Conservation (phyloP, 1,140 invertebrate genomes). For the Trichogramma pretiosum region DNA sequence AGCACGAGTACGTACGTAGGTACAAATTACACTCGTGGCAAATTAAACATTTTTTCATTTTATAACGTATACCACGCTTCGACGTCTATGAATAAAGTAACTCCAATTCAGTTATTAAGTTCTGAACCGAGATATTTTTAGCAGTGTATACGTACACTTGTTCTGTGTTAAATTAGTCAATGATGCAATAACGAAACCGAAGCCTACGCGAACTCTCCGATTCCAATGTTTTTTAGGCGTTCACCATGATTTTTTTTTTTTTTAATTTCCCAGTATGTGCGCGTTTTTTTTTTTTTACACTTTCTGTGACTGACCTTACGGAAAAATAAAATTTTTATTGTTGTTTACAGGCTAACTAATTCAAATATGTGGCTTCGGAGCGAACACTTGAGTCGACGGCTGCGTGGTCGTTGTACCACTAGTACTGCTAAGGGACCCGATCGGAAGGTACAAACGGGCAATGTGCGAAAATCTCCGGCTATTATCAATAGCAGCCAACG, state of each 20-base stretch:
- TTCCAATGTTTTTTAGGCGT: too few species aligned
- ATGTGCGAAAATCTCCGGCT: conserved; percentile 35
- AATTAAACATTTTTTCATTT: too few species aligned
- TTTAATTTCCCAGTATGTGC: too few species aligned
- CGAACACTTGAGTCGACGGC: conserved; percentile 40
- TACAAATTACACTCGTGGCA: too few species aligned
- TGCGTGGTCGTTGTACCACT: conserved; percentile 35
- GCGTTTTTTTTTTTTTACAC: too few species aligned
- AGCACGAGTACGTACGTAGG: too few species aligned
- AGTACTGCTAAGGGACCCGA: conserved; percentile 26
- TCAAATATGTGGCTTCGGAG: conserved; percentile 40
- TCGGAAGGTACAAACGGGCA: conserved; percentile 31
- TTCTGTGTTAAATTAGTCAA: background rate
- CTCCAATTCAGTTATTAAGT: conserved; percentile 15
- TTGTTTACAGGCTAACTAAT: conserved; percentile 22
- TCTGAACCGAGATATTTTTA: conserved; percentile 19
- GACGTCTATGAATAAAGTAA: conserved; percentile 17
- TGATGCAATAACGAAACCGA: conserved; percentile 1
- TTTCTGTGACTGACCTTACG: too few species aligned
- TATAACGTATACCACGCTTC: too few species aligned
- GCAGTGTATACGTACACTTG: too few species aligned
- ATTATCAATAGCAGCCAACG: conserved; percentile 35
- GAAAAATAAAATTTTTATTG: too few species aligned
- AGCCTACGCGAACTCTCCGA: too few species aligned
- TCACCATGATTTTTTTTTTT: too few species aligned